Conservation (phyloP, 2,113 vertebrate species). For the Callionymus lyra region DNA sequence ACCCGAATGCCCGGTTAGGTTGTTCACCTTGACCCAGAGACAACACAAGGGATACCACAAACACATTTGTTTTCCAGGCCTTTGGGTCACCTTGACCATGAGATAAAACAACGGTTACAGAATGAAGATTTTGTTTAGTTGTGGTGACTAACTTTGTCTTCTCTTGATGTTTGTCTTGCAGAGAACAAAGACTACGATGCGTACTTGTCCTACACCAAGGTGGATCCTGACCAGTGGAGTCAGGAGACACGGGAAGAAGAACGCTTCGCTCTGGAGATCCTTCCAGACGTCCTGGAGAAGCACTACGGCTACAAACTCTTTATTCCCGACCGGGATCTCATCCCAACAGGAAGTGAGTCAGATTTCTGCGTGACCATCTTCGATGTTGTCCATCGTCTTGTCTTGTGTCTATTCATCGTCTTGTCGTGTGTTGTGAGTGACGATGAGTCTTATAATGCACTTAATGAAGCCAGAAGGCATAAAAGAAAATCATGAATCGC, state of each 20-base stretch:
- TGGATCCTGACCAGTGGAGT: slow-evolving; percentile 97
- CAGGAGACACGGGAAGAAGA: slow-evolving; percentile 96
- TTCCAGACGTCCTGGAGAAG: slow-evolving; percentile 97
- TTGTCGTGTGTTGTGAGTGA: slow-evolving; percentile 19
- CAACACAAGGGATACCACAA: too few relatives aligned
- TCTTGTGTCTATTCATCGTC: slow-evolving; percentile 30
- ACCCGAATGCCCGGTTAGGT: too few relatives aligned
- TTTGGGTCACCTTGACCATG: too few relatives aligned
- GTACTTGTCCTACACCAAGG: slow-evolving; percentile 97
- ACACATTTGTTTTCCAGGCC: too few relatives aligned
- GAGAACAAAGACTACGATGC: slow-evolving; percentile 99
- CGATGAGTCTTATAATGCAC: too few relatives aligned
- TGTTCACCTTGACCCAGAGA: too few relatives aligned
- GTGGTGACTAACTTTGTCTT: too few relatives aligned
- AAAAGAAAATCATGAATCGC: too few relatives aligned
- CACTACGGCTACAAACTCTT: slow-evolving; percentile 98
- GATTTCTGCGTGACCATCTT: not conserved
- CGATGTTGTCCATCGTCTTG: slow-evolving; percentile 17
- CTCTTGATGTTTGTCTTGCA: slow-evolving; percentile 26
- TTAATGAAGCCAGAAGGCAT: too few relatives aligned
- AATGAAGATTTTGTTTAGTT: too few relatives aligned
- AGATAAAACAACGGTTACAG: too few relatives aligned
- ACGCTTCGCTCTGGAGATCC: slow-evolving; percentile 92
- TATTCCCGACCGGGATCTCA: slow-evolving; percentile 96
- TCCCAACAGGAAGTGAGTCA: slow-evolving; percentile 96